Conservation (phyloP, 2,113 vertebrate species). For the Calonectris borealis region DNA sequence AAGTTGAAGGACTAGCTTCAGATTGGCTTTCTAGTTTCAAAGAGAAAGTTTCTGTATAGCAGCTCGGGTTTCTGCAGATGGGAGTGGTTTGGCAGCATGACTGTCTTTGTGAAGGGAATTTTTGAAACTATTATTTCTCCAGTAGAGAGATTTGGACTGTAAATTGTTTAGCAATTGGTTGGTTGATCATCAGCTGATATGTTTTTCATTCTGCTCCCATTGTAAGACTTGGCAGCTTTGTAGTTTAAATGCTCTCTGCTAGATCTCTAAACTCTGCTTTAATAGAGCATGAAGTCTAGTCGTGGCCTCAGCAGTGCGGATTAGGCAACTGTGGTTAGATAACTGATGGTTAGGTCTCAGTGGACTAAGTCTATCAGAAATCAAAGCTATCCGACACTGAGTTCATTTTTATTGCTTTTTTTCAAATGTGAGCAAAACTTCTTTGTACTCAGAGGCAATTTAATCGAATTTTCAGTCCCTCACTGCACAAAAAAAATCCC, state of each 20-base stretch:
- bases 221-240: neutral
- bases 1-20: neutral
- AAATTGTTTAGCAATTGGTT: neutral
- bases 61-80: neutral
- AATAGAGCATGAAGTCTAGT: neutral
- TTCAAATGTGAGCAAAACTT: neutral
- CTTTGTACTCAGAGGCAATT: neutral
- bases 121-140: neutral
- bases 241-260: neutral
- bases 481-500: neutral
- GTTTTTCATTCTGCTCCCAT: neutral
- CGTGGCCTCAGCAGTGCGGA: neutral
- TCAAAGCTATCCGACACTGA: neutral
- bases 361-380: neutral
- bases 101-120: neutral
- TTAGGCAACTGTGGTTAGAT: neutral
- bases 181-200: neutral
- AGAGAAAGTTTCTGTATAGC: neutral
- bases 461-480: neutral
- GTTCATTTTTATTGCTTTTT: neutral
- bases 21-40: neutral
- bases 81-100: rapidly evolving
- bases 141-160: neutral
- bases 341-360: neutral
- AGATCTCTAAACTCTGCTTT: neutral